Evolutionary conservation across 1,140 invertebrate genomes (phyloP).

Genomic region (Triops cancriformis): DNA sequence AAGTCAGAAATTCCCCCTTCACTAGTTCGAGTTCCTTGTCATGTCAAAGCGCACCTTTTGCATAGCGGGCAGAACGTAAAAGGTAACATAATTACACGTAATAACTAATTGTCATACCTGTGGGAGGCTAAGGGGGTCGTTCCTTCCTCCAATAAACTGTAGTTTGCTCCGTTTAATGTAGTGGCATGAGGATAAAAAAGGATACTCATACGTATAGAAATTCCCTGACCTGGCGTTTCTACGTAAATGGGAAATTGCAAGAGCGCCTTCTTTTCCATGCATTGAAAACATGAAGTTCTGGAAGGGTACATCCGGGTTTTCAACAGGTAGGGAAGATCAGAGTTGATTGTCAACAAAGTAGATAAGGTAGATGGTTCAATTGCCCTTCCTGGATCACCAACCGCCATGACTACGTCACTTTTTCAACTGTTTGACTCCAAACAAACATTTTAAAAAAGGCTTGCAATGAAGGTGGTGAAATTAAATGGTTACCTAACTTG

Average conservation of each 20-base stretch:
- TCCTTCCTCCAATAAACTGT: not conserved
- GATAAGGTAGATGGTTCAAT: too few species aligned
- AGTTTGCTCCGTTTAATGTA: not conserved
- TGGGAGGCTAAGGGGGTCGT: not conserved
- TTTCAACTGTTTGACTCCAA: too few species aligned
- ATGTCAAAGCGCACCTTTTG: not conserved
- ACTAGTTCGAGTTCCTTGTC: not conserved
- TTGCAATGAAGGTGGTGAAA: too few species aligned
- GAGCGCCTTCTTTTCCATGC: not conserved
- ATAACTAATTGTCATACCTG: not conserved
- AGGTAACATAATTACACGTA: not conserved
- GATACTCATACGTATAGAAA: not conserved
- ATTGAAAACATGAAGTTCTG: not conserved
- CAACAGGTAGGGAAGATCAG: not conserved
- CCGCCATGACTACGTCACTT: too few species aligned
- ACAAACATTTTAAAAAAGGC: too few species aligned
- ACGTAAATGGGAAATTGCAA: not conserved
- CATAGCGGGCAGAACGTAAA: not conserved
- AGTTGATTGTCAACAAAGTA: too few species aligned
- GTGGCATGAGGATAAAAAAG: not conserved
- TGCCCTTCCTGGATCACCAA: too few species aligned
- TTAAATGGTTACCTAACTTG: too few species aligned
- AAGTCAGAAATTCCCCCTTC: constrained; percentile 10
- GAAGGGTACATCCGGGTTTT: not conserved
- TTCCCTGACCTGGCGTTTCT: not conserved